phyloP scores from a whole-genome alignment of 2,888 invertebrate species.

The Dusona sp. region DNA sequence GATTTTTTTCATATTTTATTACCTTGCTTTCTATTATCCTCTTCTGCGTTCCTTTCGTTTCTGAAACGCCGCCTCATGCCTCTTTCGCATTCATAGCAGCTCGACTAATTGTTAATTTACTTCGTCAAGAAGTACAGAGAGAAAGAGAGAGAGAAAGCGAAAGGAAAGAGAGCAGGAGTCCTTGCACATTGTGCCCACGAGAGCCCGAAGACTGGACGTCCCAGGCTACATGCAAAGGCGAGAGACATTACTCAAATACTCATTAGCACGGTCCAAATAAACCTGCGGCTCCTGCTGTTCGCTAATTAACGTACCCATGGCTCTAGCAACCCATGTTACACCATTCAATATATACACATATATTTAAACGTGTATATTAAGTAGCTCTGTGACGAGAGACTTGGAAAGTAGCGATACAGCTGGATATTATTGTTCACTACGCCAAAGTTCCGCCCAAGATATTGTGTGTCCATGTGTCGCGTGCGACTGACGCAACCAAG shows the following conservation, averaged over 20 bases:
- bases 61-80: constrained; percentile 13
- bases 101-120: constrained; percentile 78
- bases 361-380: constrained; percentile 52
- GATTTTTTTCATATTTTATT: constrained; percentile 42
- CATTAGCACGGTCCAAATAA: constrained; percentile 82
- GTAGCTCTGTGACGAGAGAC: constrained; percentile 54
- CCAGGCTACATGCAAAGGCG: constrained; percentile 66
- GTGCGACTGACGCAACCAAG: constrained; percentile 60
- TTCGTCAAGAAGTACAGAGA: constrained; percentile 73
- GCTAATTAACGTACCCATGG: constrained; percentile 81
- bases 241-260: constrained; percentile 82
- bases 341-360: constrained; percentile 27
- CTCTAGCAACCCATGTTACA: constrained; percentile 32
- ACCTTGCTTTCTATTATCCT: constrained; percentile 42
- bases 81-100: constrained; percentile 48
- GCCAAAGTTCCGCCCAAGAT: constrained; percentile 74
- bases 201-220: constrained; percentile 64
- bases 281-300: constrained; percentile 76
- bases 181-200: constrained; percentile 55
- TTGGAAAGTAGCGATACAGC: constrained; percentile 63
- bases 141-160: background rate
- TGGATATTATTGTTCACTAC: constrained; percentile 71
- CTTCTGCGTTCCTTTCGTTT: constrained; percentile 45
- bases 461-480: constrained; percentile 74
- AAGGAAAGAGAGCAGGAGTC: constrained; percentile 35